Evolutionary conservation across 2,888 invertebrate genomes (phyloP), one percentile per base, ranked within the genome.

Genomic region (Nysson spinosus): DNA sequence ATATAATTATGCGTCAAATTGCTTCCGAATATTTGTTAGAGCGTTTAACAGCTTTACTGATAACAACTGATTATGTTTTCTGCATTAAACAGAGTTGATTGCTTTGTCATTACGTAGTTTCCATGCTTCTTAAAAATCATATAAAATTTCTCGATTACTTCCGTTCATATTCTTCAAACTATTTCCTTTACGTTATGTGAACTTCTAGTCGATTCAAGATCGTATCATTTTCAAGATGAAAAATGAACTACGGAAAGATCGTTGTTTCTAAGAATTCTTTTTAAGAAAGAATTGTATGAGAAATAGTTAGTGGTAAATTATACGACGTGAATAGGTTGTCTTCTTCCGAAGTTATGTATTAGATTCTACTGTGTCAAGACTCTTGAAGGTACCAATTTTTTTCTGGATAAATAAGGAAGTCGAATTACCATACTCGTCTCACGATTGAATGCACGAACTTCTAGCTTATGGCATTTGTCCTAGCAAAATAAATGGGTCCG

Each of bases 401-500:
- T 43, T 58, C 52, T 67, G 55, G 76, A 80, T 80, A 79, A 84
- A 83, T 82, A 80, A 82, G 72, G 66, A 55, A 75, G 70, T 67
- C 70, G 78, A 76, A 83, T 84, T 84, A 82, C 78, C 83, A 81
- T 82, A 77, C 78, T 72, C 56, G 54, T 52, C 46, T 55, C 57
- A 77, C 78, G 78, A 82, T 83, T 82, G 82, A 82, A 83, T 79
- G 71, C 76, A 74, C 58, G 46, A 69, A 54, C 55, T 69, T 50
- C 61, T 51, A 57, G 69, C 67, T 68, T 69, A 74, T 70, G 69
- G 67, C 54, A 71, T 67, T 66, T 61, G 72, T 72, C 69, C 68
- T 72, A 35, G 28, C 30, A 60, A 79, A 82, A 85, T 83, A 84
- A 85, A 85, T 84, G 82, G 79, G 81, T 78, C 80, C 77, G 80